Base-by-base conservation (phyloP, 2,797 vertebrate species). In the Melanotaenia maccullochi region DNA sequence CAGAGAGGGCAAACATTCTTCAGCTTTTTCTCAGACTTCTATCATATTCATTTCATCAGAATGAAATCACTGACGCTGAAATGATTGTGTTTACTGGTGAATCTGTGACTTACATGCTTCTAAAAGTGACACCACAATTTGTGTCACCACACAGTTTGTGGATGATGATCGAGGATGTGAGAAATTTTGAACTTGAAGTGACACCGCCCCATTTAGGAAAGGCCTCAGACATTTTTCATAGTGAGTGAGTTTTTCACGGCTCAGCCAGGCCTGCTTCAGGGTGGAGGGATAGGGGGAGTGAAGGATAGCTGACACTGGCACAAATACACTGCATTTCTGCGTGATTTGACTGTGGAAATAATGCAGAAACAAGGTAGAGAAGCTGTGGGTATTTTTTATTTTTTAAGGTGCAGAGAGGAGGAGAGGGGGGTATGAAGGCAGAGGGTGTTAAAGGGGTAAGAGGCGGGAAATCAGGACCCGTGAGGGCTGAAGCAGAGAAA, bases 271-370 rank as follows among this genome's bases (percentile, higher is more conserved):
- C 64, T 35, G 59, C 76, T 85, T 60, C 36, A 75, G 71, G 85
- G 75, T 47, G 75, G 58, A 77, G 74, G 11, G 28, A 80, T 66
- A 51, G 71, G 66, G 65, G 44, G 51, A 7, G 63, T 69, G 78
- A 85, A 20, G 74, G 78, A 79, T 83, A 73, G 86, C 86, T 89
- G 85, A 87, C 86, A 89, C 25, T 87, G 89, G 83, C 87, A 91
- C 87, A 82, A 77, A 88, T 86, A 59, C 85, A 63, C 91, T 89
- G 90, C 91, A 92, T 90, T 90, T 93, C 89, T 92, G 82, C 80
- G 81, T 92, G 92, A 93, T 90, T 89, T 86, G 89, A 91, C 85
- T 93, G 79, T 76, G 71, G 90, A 92, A 79, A 84, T 79, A 86
- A 75, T 66, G 65, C 77, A 81, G 66, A 73, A 44, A 11, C 40